Percentiles rank a stretch among this genome's conserved stretches.
Conservation (phyloP, 2,797 vertebrate species). For the Lates japonicus region DNA sequence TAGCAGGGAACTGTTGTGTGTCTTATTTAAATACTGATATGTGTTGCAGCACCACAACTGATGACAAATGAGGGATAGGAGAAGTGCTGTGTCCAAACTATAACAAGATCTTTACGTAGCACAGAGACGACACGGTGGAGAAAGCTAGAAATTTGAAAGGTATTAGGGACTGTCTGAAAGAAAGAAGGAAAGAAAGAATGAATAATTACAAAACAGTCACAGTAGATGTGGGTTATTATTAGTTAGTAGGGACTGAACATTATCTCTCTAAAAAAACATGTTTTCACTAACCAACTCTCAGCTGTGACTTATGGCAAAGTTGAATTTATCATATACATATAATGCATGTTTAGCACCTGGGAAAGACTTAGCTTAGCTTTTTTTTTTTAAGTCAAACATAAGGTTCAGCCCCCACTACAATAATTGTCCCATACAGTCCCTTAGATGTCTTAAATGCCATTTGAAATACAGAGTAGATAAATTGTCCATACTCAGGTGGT, state of each 20-base stretch:
- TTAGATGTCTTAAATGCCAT: neutral
- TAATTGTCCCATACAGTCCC: neutral
- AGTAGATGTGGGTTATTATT: neutral
- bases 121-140: neutral
- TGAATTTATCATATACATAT: neutral
- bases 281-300: neutral
- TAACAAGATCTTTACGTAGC: neutral
- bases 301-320: neutral
- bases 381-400: neutral
- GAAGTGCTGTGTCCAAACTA: neutral
- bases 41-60: conserved; percentile 7
- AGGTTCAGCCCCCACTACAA: neutral
- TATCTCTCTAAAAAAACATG: neutral
- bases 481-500: neutral
- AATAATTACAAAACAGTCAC: neutral
- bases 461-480: neutral
- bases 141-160: neutral
- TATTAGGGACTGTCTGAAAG: neutral
- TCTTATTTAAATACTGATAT: conserved; percentile 33
- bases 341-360: neutral
- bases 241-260: neutral
- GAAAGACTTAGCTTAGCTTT: neutral
- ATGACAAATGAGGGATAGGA: neutral
- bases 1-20: neutral
- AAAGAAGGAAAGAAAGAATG: neutral